Base-by-base conservation (phyloP, 1,140 invertebrate species). In the Drosophila punjabiensis region DNA sequence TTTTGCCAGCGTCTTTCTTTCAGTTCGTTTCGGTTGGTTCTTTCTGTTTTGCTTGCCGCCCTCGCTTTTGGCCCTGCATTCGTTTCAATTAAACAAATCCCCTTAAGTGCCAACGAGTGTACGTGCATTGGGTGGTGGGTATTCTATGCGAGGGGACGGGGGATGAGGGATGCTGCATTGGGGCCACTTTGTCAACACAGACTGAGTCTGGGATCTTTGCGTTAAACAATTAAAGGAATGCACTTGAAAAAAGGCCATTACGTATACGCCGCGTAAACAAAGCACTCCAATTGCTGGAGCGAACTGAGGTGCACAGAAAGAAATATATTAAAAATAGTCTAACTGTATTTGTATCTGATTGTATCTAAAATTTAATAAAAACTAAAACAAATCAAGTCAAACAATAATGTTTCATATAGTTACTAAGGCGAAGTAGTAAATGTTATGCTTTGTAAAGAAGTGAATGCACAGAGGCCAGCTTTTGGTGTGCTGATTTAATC, bases 21-120 rank as follows among this genome's bases (percentile, higher is more conserved):
- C 58, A 59, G 65, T 80, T 70, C 76, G 68, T 68, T 80, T 64
- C 55, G 63, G 63, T 55, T 56, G 64, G 64, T n/a, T 62, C 64
- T 78, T 56, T 68, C 45, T 53, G 48, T 52, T 79, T 69, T 60
- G 60, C 65, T 74, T 71, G 74, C 48, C 53, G 63, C 56, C 59
- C 37, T 60, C 63, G 52, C 64, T 83, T 62, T 86, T 55, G 66
- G 77, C 66, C 75, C 60, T 74, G 75, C 79, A 88, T 91, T 91
- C 88, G 81, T 91, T 88, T 91, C 88, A 91, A 91, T 91, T 91
- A 91, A 91, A 90, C 88, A 91, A 91, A 91, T 91, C 83, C 88
- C 88, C 88, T 87, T 84, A 91, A 91, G 88, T 91, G 88, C 77
- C 88, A 91, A 82, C 76, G 68, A 81, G 79, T 90, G 81, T 89